Evolutionary conservation across 2,797 vertebrate genomes (phyloP), one percentile per base, ranked within the genome.

Genomic region (Jordanella pulchra): DNA sequence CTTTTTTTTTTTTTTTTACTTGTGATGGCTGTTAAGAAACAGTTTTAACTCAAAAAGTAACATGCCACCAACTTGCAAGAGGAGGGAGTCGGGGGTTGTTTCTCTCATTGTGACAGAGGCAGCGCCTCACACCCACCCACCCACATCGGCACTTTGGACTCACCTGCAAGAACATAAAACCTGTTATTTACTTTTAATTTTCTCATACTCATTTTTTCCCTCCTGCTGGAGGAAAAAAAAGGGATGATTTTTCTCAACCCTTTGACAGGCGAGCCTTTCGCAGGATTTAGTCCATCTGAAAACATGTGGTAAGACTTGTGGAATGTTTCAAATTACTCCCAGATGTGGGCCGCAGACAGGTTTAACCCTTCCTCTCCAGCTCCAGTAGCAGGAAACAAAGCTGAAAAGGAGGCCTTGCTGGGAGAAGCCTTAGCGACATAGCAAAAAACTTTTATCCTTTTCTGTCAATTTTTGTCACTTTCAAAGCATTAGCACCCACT

Each of bases 261-360:
- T 89, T 84, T 93, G 94, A 95, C 94, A 94, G 92, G 87, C 89
- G 75, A 94, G 93, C 87, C 89, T 94, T 94, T 94, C 71, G 92
- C 92, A 92, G 93, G 94, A 94, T 93, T 93, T 92, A 93, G 93
- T 93, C 93, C 94, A 94, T 95, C 93, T 94, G 91, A 95, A 94
- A 95, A 95, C 93, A 95, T 95, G 94, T 94, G 94, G 94, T 95
- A 95, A 95, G 94, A 91, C 93, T 93, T 90, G 89, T 94, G 95
- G 94, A 95, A 95, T 95, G 94, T 92, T 90, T 94, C 91, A 93
- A 94, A 95, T 93, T 91, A 93, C 84, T 95, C 93, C 95, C 95
- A 95, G 94, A 95, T 95, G 95, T 95, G 94, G 91, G 90, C 90
- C 45, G 87, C 92, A 94, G 93, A 93, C 92, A 85, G 89, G 84